Evolutionary conservation across 2,113 vertebrate species (phyloP), one percentile per base, ranked within the genome.

Genomic region (Campylomormyrus tamandua): DNA sequence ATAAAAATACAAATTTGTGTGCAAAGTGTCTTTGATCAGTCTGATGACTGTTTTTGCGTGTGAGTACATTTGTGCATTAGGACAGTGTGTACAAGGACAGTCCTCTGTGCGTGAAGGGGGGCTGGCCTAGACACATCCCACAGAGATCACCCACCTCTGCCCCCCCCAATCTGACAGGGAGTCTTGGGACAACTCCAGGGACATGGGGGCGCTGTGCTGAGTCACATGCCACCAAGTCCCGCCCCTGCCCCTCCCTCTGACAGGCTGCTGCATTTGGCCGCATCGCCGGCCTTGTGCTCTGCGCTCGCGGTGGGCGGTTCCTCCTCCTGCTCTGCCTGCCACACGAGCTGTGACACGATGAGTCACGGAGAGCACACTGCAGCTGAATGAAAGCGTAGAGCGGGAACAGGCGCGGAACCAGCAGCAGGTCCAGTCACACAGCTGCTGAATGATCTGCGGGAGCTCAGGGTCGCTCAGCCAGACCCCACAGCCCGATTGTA

Each of bases 251-350:
- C 74, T 42, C 74, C 62, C 62, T 80, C 74, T 80, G 74, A 80
- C 74, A 80, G 74, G 74, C 74, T 80, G 74, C 74, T 80, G 74
- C 74, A 80, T 80, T 80, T 80, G 74, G 74, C 74, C 35, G 74
- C 74, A 80, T 80, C 74, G 35, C 35, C 17, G 74, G 74, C 74
- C 74, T 80, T 80, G 74, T 80, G 74, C 35, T 42, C 74, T 27
- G 15, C 13, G 35, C 13, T 42, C 74, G 17, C 17, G 74, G 74
- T 80, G 74, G 74, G 74, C 74, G 35, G 74, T 42, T 80, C 74
- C 74, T 80, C 74, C 35, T 77, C 70, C 35, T 35, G 70, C 70
- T 39, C 35, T 80, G 74, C 74, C 35, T 80, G 35, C 74, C 74
- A 80, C 74, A 80, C 31, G 74, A 27, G 74, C 74, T 39, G 74